Base-by-base conservation (phyloP, 2,797 vertebrate species). In the Bovichtus diacanthus region DNA sequence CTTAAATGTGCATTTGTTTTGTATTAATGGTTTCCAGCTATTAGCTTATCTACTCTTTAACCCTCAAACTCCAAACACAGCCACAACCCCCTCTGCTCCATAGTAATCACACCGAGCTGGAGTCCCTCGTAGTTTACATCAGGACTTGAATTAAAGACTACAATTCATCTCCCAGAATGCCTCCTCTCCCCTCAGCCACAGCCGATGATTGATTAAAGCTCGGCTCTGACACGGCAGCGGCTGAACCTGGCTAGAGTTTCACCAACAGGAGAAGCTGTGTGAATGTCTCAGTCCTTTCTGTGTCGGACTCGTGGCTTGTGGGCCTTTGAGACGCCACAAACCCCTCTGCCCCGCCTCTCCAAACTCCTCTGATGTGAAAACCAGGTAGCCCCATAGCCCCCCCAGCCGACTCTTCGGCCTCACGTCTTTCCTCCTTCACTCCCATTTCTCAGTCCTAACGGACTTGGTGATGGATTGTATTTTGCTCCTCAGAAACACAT, bases 401-500 rank as follows among this genome's bases (percentile, higher is more conserved):
- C 81, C 74, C 29, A 23, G 60, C 18, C 38, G 43, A 76, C 86
- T 87, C 83, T 78, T 43, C 46, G 50, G 78, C 87, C 91, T 88
- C 88, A 80, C 76, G 88, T 84, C 85, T 90, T 88, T 84, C 91
- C 76, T 90, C 90, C 86, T 83, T 79, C 78, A 21, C 82, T 91
- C 84, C 84, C 87, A 84, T 87, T 90, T 75, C 88, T 91, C 88
- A 89, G 92, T 84, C 94, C 95, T 97, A 96, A 96, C 95, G 95
- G 96, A 84, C 95, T 95, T 54, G 92, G 94, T 99, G 97, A 98
- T 98, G 96, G 97, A 98, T 99, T 95, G 96, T 96, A 96, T 97
- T 97, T 96, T 96, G 94, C 96, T 96, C 95, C 96, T 96, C 96
- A 96, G 96, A 97, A 98, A 97, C 97, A 97, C 97, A 97, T 96